Percentiles rank a stretch among this genome's conserved stretches.
phyloP scores from a whole-genome alignment of 2,888 invertebrate genomes.

The Neoscelio sp. region DNA sequence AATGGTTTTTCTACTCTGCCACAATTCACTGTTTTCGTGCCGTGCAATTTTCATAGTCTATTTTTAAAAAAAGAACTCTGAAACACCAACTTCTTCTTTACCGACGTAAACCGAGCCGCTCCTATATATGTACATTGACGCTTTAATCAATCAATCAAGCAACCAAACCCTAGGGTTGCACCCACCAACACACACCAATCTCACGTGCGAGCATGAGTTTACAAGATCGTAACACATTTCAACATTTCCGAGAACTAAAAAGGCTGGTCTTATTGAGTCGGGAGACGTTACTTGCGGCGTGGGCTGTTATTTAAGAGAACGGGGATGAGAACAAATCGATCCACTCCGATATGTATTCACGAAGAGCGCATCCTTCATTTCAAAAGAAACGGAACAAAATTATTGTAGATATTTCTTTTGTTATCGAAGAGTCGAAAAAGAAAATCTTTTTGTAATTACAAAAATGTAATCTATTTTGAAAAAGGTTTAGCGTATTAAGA shows the following conservation, averaged over 20 bases:
- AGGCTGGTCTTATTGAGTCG: neutral
- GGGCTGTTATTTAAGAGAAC: neutral
- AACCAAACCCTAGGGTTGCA: constrained; percentile 51
- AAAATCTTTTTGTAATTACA: too few relatives aligned
- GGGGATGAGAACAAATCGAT: neutral
- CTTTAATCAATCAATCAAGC: constrained; percentile 77
- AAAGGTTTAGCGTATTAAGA: too few relatives aligned
- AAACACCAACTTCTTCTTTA: constrained; percentile 64
- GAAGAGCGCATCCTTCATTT: too few relatives aligned
- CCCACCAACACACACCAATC: constrained; percentile 17
- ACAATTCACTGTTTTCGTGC: constrained; percentile 4
- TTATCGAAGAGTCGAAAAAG: too few relatives aligned
- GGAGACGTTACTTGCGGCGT: neutral
- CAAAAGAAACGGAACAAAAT: too few relatives aligned
- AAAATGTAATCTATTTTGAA: too few relatives aligned
- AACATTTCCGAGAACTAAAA: neutral
- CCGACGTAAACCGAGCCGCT: constrained; percentile 75
- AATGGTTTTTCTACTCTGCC: neutral
- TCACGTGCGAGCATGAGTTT: neutral
- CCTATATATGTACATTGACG: constrained; percentile 74
- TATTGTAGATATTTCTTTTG: too few relatives aligned
- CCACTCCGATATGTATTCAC: neutral
- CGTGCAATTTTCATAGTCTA: constrained; percentile 18
- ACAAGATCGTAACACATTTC: constrained; percentile 1
- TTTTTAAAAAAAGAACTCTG: constrained; percentile 33